Evolutionary conservation across 2,888 invertebrate species (phyloP), one percentile per base, ranked within the genome.

Genomic region (Melinaea menophilus): DNA sequence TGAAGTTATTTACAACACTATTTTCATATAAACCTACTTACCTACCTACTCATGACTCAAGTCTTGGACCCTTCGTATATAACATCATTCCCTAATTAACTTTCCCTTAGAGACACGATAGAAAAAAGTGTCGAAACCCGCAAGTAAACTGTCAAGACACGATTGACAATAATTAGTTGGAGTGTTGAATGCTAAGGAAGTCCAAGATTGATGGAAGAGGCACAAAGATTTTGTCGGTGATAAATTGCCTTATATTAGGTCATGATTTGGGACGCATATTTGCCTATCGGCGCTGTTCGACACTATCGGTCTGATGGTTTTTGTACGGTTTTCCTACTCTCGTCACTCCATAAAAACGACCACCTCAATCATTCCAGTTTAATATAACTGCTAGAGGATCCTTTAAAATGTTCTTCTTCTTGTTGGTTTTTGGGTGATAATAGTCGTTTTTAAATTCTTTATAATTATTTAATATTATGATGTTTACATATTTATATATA

Each of bases 201-300:
- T 81, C 75, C 79, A 86, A 89, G 90, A 90, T 90, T 90, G 90
- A 90, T 90, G 86, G 82, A 77, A 71, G 65, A 74, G 78, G 81
- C 84, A 85, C 86, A 84, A 84, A 87, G 88, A 88, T 86, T 22
- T 83, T 88, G 86, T 83, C 87, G 80, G 88, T 90, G 90, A 90
- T 89, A 87, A 88, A 90, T 89, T 86, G 83, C 87, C 76, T 79
- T 79, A 87, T 88, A 87, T 88, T 86, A 88, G 88, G 87, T 88
- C 88, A 88, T 88, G 87, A 88, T 88, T 89, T 80, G 80, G 82
- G 79, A 72, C 72, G 82, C 82, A 82, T 85, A 88, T 90, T 89
- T 89, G 87, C 88, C 84, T 89, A 88, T 87, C 85, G 77, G 75
- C 71, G 69, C 75, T 68, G 63, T 69, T 68, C 66, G 65, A 63